Evolutionary conservation across 2,888 invertebrate species (phyloP).

Genomic region (Danaus chrysippus): DNA sequence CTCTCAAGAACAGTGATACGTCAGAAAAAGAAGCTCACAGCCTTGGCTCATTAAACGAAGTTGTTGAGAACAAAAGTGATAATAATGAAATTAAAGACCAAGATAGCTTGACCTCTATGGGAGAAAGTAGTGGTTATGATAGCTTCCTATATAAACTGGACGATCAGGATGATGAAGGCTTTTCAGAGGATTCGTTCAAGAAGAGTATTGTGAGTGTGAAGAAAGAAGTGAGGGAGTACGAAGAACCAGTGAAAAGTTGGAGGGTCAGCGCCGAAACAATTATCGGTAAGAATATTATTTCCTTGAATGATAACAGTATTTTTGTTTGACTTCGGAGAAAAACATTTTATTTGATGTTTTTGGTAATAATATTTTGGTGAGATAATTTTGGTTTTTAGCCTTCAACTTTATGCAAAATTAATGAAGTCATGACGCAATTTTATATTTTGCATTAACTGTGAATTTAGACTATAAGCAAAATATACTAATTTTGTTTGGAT

Average conservation of each 20-base stretch:
- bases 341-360: too few species aligned
- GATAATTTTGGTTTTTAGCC: too few species aligned
- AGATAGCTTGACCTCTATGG: constrained; percentile 83
- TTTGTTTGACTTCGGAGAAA: too few species aligned
- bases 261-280: constrained; percentile 61
- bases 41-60: constrained; percentile 57
- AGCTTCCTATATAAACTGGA: constrained; percentile 83
- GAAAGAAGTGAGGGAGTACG: constrained; percentile 51
- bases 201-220: constrained; percentile 63
- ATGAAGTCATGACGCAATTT: too few species aligned
- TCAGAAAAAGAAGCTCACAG: constrained; percentile 62
- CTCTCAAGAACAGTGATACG: constrained; percentile 52
- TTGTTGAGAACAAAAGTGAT: constrained; percentile 34
- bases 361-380: too few species aligned
- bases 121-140: constrained; percentile 89
- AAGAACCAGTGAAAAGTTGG: constrained; percentile 59
- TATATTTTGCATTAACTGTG: too few species aligned
- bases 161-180: constrained; percentile 68
- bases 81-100: constrained; percentile 53
- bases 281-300: constrained; percentile 50
- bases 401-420: too few species aligned
- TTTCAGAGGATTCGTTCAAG: constrained; percentile 65
- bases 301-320: not conserved
- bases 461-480: too few species aligned
- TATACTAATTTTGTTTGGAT: too few species aligned